Base-by-base conservation (phyloP, 2,888 invertebrate species). In the Tiliacea aurago region DNA sequence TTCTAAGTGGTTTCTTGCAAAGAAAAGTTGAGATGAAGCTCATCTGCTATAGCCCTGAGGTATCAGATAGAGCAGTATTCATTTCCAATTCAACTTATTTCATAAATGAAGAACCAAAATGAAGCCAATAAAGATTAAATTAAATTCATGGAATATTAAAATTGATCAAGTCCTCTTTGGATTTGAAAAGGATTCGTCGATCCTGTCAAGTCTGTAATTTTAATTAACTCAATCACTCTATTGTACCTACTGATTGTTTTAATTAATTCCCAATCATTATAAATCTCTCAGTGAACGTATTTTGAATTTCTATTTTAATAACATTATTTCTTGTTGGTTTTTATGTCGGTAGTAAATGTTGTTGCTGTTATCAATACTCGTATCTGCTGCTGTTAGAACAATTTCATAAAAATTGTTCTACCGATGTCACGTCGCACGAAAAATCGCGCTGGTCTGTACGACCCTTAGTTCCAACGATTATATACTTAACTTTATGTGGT, bases 181-280 rank as follows among this genome's bases (percentile, higher is more conserved):
- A 45, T 37, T 41, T 37, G 51, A 47, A 70, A 70, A 47, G 53
- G 53, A 55, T 61, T 73, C 61, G 2, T 45, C 45, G 53, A 53
- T 70, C 18, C 41, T 58, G 28, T n/a, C 10, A 58, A 69, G 41
- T 70, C 20, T 37, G 20, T 37, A 23, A 70, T 72, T 58, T 33
- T 18, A 49, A 43, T 49, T 18, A 43, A 51, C 18, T 20, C 43
- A 15, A 51, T 69, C 43, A 20, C 15, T 41, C 2, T 49, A 2
- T 18, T 28, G 13, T 43, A 61, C 15, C n/a, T 28, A 47, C 28
- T n/a, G 28, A 28, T 69, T 49, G 56, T 41, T 49, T 69, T n/a
- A n/a, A n/a, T 70, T 45, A 37, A 55, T 13, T 37, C 9, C 7
- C 7, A 18, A 37, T 67, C 6, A 67, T 67, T 33, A 13, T 23